These are phyloP conservation scores for Apostichopus californicus DNA, from an alignment of 35 echinoderm and acorn worm genomes.

Conservation along the genomic window DNA sequence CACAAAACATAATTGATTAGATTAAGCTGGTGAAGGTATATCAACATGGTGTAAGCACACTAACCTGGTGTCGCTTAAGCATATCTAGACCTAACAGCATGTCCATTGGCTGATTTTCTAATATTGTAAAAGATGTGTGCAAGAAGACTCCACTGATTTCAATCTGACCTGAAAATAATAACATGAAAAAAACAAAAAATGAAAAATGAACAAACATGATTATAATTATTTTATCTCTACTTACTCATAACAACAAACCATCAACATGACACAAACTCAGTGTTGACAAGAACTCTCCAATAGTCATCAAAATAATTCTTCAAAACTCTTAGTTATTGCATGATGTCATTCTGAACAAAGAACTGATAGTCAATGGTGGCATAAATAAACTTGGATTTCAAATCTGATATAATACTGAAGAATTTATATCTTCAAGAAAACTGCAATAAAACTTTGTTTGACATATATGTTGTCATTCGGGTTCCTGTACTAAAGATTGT, in stretches of 20 bases:
- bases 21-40: neutral
- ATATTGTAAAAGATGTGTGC: slow-evolving; percentile 88
- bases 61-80: slow-evolving; percentile 95
- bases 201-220: neutral
- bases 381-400: too few species aligned
- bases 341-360: too few species aligned
- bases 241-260: neutral
- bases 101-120: slow-evolving; percentile 98
- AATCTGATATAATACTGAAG: too few species aligned
- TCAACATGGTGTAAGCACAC: neutral
- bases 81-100: slow-evolving; percentile 97
- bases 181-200: neutral
- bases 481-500: too few species aligned
- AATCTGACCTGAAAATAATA: slow-evolving; percentile 79
- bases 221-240: neutral
- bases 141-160: slow-evolving; percentile 77
- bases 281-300: neutral
- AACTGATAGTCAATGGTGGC: too few species aligned
- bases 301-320: too few species aligned
- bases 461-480: too few species aligned
- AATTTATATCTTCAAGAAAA: too few species aligned
- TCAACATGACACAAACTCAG: neutral
- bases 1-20: too few species aligned
- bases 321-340: too few species aligned
- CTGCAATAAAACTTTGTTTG: too few species aligned